Percentiles rank a stretch among this genome's conserved stretches.
These are phyloP conservation scores for Glareola pratincola DNA, from an alignment of 2,113 vertebrate genomes.

Conservation along the genomic window DNA sequence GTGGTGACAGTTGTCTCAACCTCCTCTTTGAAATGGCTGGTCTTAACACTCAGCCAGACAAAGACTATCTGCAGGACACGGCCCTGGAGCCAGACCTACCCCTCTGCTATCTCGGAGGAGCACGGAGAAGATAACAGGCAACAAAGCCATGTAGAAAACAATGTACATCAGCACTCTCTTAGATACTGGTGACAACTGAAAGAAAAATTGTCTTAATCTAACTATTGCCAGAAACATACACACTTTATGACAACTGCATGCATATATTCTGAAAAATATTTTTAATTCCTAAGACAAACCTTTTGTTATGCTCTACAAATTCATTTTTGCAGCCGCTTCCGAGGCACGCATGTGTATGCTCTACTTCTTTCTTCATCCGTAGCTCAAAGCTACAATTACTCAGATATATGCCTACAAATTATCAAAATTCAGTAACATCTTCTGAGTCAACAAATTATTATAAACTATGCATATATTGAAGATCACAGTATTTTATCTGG, in stretches of 20 bases:
- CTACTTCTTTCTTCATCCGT: neutral
- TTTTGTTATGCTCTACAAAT: neutral
- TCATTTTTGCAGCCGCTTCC: neutral
- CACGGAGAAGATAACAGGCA: too few relatives aligned
- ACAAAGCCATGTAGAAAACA: neutral
- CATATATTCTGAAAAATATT: neutral
- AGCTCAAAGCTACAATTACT: neutral
- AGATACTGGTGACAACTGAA: neutral
- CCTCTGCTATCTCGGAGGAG: too few relatives aligned
- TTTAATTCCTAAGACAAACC: neutral
- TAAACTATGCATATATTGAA: neutral
- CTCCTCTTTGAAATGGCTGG: too few relatives aligned
- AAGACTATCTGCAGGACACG: too few relatives aligned
- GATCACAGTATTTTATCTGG: neutral
- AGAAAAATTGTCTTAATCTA: neutral
- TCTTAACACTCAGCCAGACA: too few relatives aligned
- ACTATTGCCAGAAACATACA: neutral
- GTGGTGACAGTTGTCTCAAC: too few relatives aligned
- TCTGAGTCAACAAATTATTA: neutral
- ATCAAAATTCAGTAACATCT: neutral
- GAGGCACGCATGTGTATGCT: accelerated
- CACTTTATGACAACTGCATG: neutral
- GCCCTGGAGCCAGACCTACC: too few relatives aligned
- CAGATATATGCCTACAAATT: neutral
- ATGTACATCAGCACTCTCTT: neutral